These are phyloP conservation scores for Cephalophus harveyi DNA, from an alignment of 2,113 vertebrate species.

Conservation along the genomic window DNA sequence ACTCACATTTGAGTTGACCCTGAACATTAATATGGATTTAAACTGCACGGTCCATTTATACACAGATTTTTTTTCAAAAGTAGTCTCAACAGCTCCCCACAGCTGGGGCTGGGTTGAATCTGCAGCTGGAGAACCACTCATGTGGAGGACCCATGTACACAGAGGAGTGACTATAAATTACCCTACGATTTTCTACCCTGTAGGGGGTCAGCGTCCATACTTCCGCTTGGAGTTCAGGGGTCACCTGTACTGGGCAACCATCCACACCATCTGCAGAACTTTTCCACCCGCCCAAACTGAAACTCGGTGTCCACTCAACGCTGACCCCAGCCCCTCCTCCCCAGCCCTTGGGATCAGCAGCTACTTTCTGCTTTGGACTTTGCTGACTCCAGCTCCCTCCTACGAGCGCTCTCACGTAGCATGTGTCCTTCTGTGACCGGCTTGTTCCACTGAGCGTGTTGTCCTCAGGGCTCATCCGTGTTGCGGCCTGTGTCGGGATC, in stretches of 20 bases:
- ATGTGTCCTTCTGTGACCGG: not conserved
- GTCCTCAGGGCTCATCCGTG: fast-evolving
- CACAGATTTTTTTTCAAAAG: not conserved
- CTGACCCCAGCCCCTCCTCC: not conserved
- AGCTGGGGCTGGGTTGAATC: too few relatives aligned
- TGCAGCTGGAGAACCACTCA: not conserved
- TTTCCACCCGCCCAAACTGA: too few relatives aligned
- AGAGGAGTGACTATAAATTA: not conserved
- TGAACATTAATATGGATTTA: not conserved
- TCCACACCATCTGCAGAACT: not conserved
- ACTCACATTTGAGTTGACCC: not conserved
- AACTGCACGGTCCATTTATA: fast-evolving
- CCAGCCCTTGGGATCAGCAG: fast-evolving
- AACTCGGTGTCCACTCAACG: not conserved
- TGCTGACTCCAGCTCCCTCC: fast-evolving
- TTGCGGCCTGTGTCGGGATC: fast-evolving
- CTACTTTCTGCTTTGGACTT: not conserved
- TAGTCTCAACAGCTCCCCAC: not conserved
- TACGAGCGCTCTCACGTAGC: fast-evolving
- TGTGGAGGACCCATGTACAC: not conserved
- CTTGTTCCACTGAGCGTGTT: fast-evolving
- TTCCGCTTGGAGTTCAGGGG: not conserved
- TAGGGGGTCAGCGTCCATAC: not conserved
- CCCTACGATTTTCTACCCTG: fast-evolving
- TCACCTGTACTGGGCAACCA: fast-evolving